Evolutionary conservation across 1,140 invertebrate genomes (phyloP), one percentile per base, ranked within the genome.

Genomic region (Philotrypesis tridentata): DNA sequence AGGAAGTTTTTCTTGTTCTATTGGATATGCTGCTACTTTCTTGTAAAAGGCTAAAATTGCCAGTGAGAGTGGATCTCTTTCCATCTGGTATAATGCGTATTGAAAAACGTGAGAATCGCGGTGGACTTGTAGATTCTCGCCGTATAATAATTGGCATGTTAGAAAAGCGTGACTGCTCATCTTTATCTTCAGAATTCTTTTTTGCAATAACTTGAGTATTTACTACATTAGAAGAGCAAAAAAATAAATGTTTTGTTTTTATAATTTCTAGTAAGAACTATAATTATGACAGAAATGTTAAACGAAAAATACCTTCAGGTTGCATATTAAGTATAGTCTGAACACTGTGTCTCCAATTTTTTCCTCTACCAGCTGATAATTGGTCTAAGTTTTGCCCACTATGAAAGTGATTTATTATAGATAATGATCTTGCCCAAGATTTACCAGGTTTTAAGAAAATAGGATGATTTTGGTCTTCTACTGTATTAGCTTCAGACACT

Each of bases 361-460:
- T 87, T 12, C 90, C 89, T 84, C 90, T 89, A 0, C 88, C 87
- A 17, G 82, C 11, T 43, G 87, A 79, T 6, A 89, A 79, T 73
- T 85, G 79, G 0, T 90, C 86, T 3, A 91, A 65, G 82, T 89
- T 85, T 21, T 77, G 68, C 31, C 76, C 67, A 82, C 83, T 84
- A 17, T 89, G 85, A 72, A 90, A 82, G 43, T 87, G 83, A 82
- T 87, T 88, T 14, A 92, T 85, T 80, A 92, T 90, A 2, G 91
- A 90, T n/a, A 92, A 82, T 25, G 91, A 91, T 84, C 91, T 88
- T 14, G 89, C 84, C 90, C 90, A 92, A 14, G 83, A 87, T 81
- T 92, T 92, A 1, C 90, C 89, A 14, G 91, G 87, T 75, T 89
- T 90, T 12, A 92, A 82, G 68, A 86, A 88, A 31, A 91, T n/a